These are phyloP conservation scores for Stegophylla sp. DNA, from an alignment of 2,888 invertebrate genomes.

Conservation along the genomic window DNA sequence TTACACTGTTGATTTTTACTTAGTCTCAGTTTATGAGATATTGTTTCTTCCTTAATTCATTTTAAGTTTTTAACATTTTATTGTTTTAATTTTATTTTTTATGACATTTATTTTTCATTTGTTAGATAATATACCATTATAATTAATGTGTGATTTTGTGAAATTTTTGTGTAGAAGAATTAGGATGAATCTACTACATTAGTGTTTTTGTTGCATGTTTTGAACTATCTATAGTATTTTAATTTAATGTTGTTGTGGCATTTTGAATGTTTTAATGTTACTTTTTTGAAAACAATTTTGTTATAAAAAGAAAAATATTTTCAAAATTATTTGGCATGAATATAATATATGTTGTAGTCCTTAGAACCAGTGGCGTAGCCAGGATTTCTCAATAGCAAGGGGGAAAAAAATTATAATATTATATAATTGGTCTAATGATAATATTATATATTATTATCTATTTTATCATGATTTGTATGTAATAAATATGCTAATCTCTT, in stretches of 20 bases:
- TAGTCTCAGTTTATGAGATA: background rate
- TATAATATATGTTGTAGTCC: background rate
- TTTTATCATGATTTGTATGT: too few relatives aligned
- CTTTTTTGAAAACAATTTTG: background rate
- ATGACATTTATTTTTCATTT: background rate
- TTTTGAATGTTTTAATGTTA: background rate
- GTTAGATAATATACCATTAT: background rate
- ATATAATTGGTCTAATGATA: too few relatives aligned
- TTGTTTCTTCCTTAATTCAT: background rate
- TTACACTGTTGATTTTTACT: constrained; percentile 1
- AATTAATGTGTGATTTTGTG: background rate
- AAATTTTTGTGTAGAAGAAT: background rate
- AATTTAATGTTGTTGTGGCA: background rate
- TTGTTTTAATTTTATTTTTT: background rate
- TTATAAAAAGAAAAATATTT: constrained; percentile 7
- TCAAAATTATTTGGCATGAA: background rate
- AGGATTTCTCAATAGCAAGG: too few relatives aligned
- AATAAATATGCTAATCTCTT: too few relatives aligned
- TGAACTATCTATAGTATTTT: background rate
- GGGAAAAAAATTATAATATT: too few relatives aligned
- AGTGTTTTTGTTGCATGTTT: background rate
- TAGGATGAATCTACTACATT: background rate
- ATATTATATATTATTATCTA: too few relatives aligned
- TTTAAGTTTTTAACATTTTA: background rate
- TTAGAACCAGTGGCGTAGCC: too few relatives aligned